Evolutionary conservation across 2,888 invertebrate genomes (phyloP).

Genomic region (Cephus nigrinus): DNA sequence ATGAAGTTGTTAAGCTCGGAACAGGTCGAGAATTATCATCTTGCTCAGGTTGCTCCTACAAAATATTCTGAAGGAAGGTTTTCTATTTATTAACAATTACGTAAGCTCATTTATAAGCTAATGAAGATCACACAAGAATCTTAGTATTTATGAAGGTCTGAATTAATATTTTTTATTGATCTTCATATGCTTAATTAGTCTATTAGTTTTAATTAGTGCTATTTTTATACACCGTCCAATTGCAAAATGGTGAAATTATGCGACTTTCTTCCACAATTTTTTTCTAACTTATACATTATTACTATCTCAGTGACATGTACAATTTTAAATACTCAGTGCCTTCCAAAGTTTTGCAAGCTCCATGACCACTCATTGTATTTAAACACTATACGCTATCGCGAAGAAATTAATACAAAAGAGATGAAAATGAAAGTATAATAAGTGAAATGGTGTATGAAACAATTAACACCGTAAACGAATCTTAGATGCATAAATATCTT

Average conservation of each 20-base stretch:
- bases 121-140: no score
- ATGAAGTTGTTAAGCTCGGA: slow-evolving; percentile 54
- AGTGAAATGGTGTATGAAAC: background rate
- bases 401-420: background rate
- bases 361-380: background rate
- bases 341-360: background rate
- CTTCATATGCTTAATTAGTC: background rate
- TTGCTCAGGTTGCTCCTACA: slow-evolving; percentile 54
- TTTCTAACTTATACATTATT: background rate
- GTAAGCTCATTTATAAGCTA: background rate
- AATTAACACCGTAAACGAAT: background rate
- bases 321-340: slow-evolving; percentile 2
- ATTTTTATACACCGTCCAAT: background rate
- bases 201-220: background rate
- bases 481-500: background rate
- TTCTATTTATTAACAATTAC: background rate
- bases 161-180: background rate
- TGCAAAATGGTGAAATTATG: background rate
- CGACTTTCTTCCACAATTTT: background rate
- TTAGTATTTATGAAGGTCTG: background rate
- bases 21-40: slow-evolving; percentile 52
- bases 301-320: background rate
- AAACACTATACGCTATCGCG: background rate
- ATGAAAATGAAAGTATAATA: background rate
- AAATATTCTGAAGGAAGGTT: slow-evolving; percentile 32